These are phyloP conservation scores for Mesitornis unicolor DNA, from an alignment of 2,113 vertebrate species.

Conservation along the genomic window DNA sequence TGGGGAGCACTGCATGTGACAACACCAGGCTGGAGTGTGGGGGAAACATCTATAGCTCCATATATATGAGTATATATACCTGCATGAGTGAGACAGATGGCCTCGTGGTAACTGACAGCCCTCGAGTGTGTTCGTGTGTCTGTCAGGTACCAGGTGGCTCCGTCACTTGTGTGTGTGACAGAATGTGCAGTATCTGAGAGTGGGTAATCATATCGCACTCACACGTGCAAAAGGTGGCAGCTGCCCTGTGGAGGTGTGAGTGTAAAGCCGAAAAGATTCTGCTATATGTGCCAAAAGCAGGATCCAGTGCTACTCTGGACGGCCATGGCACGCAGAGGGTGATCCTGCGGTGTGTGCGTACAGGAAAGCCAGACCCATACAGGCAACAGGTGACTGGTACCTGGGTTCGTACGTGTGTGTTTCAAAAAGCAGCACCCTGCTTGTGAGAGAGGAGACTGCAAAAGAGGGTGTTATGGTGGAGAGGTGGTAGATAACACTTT, in stretches of 20 bases:
- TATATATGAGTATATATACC: neutral
- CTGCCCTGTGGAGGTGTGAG: neutral
- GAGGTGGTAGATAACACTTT: neutral
- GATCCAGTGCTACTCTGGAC: neutral
- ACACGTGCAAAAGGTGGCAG: neutral
- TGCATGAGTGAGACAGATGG: neutral
- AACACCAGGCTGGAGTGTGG: rapidly evolving
- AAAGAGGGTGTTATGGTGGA: neutral
- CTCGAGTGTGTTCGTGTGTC: rapidly evolving
- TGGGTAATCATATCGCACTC: neutral
- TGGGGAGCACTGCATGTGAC: neutral
- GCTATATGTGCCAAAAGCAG: neutral
- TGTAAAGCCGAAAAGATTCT: neutral
- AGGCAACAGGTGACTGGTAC: neutral
- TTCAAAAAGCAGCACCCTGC: neutral
- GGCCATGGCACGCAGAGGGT: rapidly evolving
- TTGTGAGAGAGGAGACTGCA: neutral
- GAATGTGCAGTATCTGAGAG: neutral
- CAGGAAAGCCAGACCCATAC: neutral
- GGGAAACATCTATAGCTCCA: neutral
- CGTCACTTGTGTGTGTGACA: neutral
- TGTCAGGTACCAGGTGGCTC: neutral
- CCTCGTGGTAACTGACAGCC: neutral
- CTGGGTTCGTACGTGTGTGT: rapidly evolving
- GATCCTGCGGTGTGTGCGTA: neutral